phyloP scores from a whole-genome alignment of 35 echinoderm and acorn worm species.

The Chiridota heheva region DNA sequence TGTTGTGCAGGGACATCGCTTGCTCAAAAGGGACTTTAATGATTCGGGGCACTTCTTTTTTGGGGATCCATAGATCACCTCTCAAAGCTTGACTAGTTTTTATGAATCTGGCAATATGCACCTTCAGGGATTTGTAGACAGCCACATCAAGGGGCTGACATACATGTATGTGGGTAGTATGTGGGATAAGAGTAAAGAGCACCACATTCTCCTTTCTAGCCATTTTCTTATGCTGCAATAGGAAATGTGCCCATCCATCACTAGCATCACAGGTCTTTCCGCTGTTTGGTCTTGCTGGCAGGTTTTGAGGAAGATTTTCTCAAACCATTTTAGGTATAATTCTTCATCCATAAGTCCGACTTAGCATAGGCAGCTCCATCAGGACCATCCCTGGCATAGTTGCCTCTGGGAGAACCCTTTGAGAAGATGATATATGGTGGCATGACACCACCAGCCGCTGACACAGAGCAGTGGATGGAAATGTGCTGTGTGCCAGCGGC shows the following conservation, averaged over 20 bases:
- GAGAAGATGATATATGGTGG: constrained; percentile 27
- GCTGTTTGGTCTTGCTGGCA: constrained; percentile 20
- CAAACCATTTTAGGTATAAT: constrained; percentile 3
- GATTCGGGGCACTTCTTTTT: not conserved
- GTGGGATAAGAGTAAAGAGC: constrained; percentile 12
- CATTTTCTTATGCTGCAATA: constrained; percentile 22
- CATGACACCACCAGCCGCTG: constrained; percentile 35
- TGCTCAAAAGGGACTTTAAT: constrained; percentile 2
- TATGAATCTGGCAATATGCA: not conserved
- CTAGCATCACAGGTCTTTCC: constrained; percentile 29
- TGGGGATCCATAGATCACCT: constrained; percentile 13
- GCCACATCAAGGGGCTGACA: constrained; percentile 43
- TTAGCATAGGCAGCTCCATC: constrained; percentile 15
- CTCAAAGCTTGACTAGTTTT: constrained; percentile 25
- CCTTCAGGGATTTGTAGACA: constrained; percentile 33
- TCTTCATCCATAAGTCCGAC: constrained; percentile 16
- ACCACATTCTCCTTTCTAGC: constrained; percentile 8
- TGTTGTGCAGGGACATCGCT: constrained; percentile 33
- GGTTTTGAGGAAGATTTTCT: constrained; percentile 16
- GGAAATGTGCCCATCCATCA: not conserved
- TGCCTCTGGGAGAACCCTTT: constrained; percentile 20
- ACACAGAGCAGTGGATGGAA: constrained; percentile 26
- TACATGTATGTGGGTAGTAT: constrained; percentile 15
- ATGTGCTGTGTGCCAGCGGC: constrained; percentile 10
- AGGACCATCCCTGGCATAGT: constrained; percentile 14